Percentiles rank a stretch among this genome's conserved stretches.
phyloP scores from a whole-genome alignment of 2,888 invertebrate genomes.

The Microplitis manilae region DNA sequence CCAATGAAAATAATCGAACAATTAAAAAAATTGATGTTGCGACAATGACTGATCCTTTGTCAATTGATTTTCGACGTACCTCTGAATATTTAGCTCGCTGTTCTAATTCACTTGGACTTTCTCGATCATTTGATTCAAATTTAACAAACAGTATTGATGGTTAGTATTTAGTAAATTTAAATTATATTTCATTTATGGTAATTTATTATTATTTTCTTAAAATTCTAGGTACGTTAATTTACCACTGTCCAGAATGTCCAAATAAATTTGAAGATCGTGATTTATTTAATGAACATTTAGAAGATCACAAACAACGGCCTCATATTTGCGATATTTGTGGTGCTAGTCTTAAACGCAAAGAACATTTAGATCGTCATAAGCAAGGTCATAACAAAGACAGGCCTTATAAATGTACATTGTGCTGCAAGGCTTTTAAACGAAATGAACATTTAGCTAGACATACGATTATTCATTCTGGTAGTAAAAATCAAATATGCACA shows the following conservation, averaged over 20 bases:
- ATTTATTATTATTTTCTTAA: not conserved
- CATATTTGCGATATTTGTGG: constrained; percentile 86
- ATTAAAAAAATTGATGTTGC: constrained; percentile 68
- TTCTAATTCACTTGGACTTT: constrained; percentile 64
- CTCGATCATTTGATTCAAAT: constrained; percentile 39
- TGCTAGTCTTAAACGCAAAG: constrained; percentile 83
- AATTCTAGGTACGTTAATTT: constrained; percentile 62
- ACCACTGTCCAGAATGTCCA: constrained; percentile 68
- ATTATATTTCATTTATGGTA: not conserved
- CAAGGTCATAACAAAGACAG: constrained; percentile 86
- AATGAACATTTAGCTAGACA: constrained; percentile 88
- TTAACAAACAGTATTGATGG: too few relatives aligned
- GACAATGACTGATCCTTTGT: constrained; percentile 69
- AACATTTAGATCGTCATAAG: constrained; percentile 85
- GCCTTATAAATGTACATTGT: constrained; percentile 85
- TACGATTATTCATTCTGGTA: constrained; percentile 87
- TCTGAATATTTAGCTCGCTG: constrained; percentile 68
- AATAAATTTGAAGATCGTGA: constrained; percentile 67
- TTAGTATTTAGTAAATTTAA: too few relatives aligned
- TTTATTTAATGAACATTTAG: constrained; percentile 77
- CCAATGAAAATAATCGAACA: constrained; percentile 58
- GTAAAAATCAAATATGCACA: constrained; percentile 85
- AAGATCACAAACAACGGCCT: constrained; percentile 85
- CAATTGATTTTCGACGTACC: constrained; percentile 67
- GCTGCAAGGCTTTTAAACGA: constrained; percentile 85